These are phyloP conservation scores for Apis dorsata DNA, from an alignment of 1,140 invertebrate species.

Conservation along the genomic window DNA sequence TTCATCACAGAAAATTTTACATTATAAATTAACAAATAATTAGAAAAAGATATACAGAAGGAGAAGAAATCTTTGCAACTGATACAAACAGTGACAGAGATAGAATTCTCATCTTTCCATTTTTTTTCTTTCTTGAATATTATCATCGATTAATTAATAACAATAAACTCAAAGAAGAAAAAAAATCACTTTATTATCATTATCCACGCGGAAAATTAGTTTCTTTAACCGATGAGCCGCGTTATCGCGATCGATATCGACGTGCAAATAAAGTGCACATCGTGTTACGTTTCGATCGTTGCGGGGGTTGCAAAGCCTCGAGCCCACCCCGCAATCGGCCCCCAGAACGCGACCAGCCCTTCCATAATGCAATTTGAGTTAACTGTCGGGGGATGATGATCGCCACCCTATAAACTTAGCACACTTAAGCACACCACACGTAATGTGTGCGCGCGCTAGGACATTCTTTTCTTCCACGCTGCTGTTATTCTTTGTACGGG, in stretches of 20 bases:
- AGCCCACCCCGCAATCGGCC: conserved; percentile 64
- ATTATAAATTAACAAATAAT: too few species aligned
- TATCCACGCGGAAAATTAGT: conserved; percentile 22
- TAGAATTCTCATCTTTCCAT: too few species aligned
- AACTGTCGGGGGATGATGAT: conserved; percentile 70
- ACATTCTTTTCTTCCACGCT: conserved; percentile 52
- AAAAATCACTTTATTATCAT: neutral
- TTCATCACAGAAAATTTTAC: too few species aligned
- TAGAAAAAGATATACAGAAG: too few species aligned
- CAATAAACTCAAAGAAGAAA: neutral
- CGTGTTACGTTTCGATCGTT: neutral
- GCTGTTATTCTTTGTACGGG: conserved; percentile 62
- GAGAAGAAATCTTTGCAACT: too few species aligned
- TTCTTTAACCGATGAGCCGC: neutral
- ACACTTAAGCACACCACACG: conserved; percentile 72
- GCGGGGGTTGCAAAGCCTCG: conserved; percentile 9
- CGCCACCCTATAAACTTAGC: conserved; percentile 69
- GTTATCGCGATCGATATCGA: conserved; percentile 24
- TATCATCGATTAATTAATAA: neutral
- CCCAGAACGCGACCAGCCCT: conserved; percentile 62
- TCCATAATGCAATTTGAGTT: conserved; percentile 75
- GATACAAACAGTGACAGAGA: too few species aligned
- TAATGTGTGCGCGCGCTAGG: conserved; percentile 63
- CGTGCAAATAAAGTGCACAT: conserved; percentile 33
- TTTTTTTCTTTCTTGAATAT: too few species aligned